Evolutionary conservation across 2,797 vertebrate species (phyloP), one percentile per base, ranked within the genome.

Genomic region (Paedocypris micromegethes): DNA sequence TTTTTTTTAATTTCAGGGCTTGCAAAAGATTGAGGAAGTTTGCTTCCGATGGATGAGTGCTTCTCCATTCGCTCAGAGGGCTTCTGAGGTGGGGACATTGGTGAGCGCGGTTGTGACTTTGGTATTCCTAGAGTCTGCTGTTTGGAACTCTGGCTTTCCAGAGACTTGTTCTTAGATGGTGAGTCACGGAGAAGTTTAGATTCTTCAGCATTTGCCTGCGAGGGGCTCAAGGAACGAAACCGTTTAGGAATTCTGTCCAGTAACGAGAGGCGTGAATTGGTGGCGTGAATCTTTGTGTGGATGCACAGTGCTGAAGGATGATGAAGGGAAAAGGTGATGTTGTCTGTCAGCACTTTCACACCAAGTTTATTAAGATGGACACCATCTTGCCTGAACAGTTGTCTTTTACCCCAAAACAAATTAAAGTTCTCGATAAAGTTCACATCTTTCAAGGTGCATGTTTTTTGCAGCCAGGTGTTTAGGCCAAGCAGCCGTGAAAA

Each of bases 21-120:
- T 9, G 5, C n/a, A 49, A 23, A 7, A 46, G 63, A 46, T 43
- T 42, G 54, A 6, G 46, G 48, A 40, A 74, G 42, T 37, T 50
- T 61, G 49, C 62, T 66, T 54, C 63, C 57, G 41, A 3, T 64
- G 63, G 37, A 56, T 6, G 62, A 42, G n/a, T 46, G n/a, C 51
- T 73, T n/a, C 9, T 68, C 40, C 43, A 54, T 55, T 58, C 68
- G 56, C 49, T 42, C 5, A 37, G 4, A 52, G 38, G 37, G 53
- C 3, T 4, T 9, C 9, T 6, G 9, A 46, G 42, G 49, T 5
- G 56, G 57, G 41, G 50, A 43, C 39, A 44, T 9, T 59, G 44
- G 38, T 9, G 39, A 58, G n/a, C 40, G 41, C 5, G 55, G 39
- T 41, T 9, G 54, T 47, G 39, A 44, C 6, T 9, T 4, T 63